Evolutionary conservation across 2,888 invertebrate genomes (phyloP).

Genomic region (Stictocephala bisonia): DNA sequence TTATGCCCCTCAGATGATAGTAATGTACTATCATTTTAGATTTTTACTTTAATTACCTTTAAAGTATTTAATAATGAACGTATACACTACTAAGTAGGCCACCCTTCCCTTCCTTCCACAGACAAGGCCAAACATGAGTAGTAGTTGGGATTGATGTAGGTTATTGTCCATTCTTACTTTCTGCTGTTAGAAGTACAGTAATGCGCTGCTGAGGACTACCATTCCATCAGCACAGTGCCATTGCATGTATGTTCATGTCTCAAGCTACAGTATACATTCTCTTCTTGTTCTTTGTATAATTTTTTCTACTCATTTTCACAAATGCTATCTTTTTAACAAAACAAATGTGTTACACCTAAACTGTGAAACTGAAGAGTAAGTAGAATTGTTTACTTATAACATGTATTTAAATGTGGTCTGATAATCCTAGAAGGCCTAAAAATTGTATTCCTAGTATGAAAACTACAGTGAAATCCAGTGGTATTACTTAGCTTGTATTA

Average conservation of each 20-base stretch:
- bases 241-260: too few species aligned
- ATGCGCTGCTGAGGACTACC: neutral
- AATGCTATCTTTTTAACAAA: too few species aligned
- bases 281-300: slow-evolving; percentile 15
- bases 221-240: slow-evolving; percentile 1
- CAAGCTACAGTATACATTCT: slow-evolving; percentile 33
- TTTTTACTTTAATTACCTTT: neutral
- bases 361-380: too few species aligned
- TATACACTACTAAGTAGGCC: neutral
- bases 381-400: too few species aligned
- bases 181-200: slow-evolving; percentile 24
- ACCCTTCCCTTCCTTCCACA: neutral
- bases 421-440: too few species aligned
- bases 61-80: neutral
- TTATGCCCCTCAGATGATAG: neutral
- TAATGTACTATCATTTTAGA: too few species aligned
- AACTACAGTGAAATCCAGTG: too few species aligned
- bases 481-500: too few species aligned
- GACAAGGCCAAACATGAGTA: slow-evolving; percentile 9
- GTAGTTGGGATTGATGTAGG: slow-evolving; percentile 28
- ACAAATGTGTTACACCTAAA: too few species aligned
- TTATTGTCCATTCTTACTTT: slow-evolving; percentile 19
- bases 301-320: neutral
- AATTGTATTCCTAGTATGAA: too few species aligned
- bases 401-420: too few species aligned